These are phyloP conservation scores for Scytalopus superciliaris DNA, from an alignment of 2,113 vertebrate genomes.

Conservation along the genomic window DNA sequence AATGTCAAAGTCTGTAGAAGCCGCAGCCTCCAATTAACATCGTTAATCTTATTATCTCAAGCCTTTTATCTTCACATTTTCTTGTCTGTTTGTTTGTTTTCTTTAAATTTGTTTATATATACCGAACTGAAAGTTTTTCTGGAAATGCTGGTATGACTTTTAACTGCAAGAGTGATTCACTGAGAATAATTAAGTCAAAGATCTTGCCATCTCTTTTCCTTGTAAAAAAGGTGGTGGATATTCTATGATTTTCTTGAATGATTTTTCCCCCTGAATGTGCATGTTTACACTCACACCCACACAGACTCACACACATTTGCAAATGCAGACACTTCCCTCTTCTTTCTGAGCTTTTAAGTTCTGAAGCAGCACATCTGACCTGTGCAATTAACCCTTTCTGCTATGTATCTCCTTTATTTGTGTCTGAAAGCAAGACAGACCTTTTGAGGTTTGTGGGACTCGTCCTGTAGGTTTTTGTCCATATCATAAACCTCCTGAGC, in stretches of 20 bases:
- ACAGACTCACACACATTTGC: conserved; percentile 36
- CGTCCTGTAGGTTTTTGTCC: not conserved
- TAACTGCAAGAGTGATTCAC: conserved; percentile 39
- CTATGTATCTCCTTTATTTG: not conserved
- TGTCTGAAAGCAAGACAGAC: not conserved
- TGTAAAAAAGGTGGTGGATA: conserved; percentile 16
- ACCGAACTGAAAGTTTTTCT: conserved; percentile 21
- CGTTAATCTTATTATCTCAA: conserved; percentile 50
- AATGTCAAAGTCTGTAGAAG: not conserved
- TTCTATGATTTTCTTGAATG: conserved; percentile 48
- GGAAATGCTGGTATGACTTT: conserved; percentile 57
- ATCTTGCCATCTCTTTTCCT: conserved; percentile 47
- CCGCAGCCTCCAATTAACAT: not conserved
- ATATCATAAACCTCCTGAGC: not conserved
- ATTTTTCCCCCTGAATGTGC: conserved; percentile 25
- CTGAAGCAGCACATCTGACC: not conserved
- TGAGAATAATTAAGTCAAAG: conserved; percentile 46
- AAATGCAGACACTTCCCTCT: conserved; percentile 21
- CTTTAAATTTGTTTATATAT: conserved; percentile 40
- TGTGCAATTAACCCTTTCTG: not conserved
- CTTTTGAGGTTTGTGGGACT: not conserved
- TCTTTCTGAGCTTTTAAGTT: conserved; percentile 10
- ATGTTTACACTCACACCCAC: conserved; percentile 44
- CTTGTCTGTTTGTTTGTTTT: conserved; percentile 54
- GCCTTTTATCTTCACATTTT: conserved; percentile 51